These are phyloP conservation scores for Caiman crocodilus DNA, from an alignment of 2,797 vertebrate genomes.

Conservation along the genomic window DNA sequence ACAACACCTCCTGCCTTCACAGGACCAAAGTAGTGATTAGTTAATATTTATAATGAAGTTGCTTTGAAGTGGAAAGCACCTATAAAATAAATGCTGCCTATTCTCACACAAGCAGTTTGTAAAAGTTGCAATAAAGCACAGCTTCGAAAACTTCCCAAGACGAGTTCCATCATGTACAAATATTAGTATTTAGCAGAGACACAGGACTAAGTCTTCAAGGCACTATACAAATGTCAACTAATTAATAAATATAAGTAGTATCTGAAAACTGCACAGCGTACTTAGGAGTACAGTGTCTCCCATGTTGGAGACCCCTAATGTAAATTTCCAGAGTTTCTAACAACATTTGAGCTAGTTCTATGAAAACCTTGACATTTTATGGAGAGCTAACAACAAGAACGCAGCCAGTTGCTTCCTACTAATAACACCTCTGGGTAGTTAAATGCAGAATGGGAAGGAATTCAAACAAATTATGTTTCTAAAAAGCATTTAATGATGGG, in stretches of 20 bases:
- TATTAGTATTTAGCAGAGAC: rapidly evolving
- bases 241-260: rapidly evolving
- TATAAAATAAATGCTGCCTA: not conserved
- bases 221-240: not conserved
- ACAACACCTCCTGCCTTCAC: not conserved
- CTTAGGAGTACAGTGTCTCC: not conserved
- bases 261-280: rapidly evolving
- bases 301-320: not conserved
- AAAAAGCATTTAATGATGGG: not conserved
- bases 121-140: not conserved
- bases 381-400: not conserved
- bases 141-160: not conserved
- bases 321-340: not conserved
- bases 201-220: not conserved
- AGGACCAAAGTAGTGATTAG: not conserved
- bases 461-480: not conserved
- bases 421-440: not conserved
- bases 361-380: not conserved
- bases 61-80: not conserved
- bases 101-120: not conserved
- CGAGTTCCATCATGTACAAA: rapidly evolving
- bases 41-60: not conserved
- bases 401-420: not conserved
- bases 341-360: not conserved
- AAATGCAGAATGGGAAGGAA: not conserved